phyloP scores from a whole-genome alignment of 2,888 invertebrate genomes.

The Globia sparganii region DNA sequence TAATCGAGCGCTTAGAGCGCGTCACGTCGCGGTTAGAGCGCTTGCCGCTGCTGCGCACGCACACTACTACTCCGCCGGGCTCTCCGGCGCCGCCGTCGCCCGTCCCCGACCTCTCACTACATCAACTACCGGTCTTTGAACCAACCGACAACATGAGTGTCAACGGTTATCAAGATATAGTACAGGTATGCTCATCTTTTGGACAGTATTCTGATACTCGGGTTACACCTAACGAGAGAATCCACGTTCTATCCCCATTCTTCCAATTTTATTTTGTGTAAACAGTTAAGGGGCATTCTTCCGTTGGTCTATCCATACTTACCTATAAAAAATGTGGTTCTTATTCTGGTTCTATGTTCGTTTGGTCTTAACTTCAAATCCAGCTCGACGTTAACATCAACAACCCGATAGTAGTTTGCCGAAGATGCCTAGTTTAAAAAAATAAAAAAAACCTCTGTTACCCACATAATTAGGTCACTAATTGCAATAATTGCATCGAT shows the following conservation, averaged over 20 bases:
- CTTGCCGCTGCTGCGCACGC: constrained; percentile 80
- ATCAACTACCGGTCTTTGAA: constrained; percentile 68
- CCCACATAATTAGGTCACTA: constrained; percentile 4
- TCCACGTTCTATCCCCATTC: background rate
- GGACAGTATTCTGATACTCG: background rate
- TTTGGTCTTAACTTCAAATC: background rate
- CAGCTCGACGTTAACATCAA: background rate
- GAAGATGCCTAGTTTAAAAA: background rate
- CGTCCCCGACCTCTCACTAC: constrained; percentile 71
- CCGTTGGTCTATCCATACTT: background rate
- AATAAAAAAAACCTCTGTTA: background rate
- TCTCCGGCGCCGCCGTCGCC: constrained; percentile 80
- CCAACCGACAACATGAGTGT: constrained; percentile 92
- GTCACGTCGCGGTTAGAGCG: constrained; percentile 93
- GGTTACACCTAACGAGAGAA: background rate
- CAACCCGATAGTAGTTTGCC: background rate
- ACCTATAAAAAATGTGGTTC: background rate
- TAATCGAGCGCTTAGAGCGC: constrained; percentile 94
- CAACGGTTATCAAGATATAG: constrained; percentile 93
- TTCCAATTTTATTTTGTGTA: background rate
- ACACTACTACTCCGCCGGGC: constrained; percentile 76
- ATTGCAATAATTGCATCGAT: constrained; percentile 25
- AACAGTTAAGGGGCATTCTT: background rate
- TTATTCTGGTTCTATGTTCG: background rate
- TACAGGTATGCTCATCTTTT: constrained; percentile 82